Evolutionary conservation across 2,888 invertebrate species (phyloP).

Genomic region (Cactoblastis cactorum): DNA sequence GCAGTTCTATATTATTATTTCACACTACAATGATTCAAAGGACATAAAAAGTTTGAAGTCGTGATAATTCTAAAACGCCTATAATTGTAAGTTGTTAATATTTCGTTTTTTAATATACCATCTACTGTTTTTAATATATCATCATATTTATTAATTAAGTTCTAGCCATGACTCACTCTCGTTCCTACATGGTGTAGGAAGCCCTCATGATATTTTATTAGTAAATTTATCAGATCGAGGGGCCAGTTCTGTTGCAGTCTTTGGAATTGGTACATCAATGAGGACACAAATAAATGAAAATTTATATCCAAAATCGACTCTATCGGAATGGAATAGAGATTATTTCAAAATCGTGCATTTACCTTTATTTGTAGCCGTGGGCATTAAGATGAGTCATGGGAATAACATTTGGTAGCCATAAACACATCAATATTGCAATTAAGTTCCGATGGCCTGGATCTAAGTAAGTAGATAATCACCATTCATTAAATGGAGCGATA

Average conservation of each 20-base stretch:
- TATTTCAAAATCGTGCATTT: neutral
- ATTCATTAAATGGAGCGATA: constrained; percentile 46
- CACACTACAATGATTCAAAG: neutral
- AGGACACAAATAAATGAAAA: neutral
- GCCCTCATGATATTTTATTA: constrained; percentile 6
- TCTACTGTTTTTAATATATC: too few relatives aligned
- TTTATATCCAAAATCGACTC: neutral
- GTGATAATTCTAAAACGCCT: neutral
- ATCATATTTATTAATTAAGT: neutral
- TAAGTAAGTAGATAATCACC: constrained; percentile 40
- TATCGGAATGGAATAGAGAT: neutral
- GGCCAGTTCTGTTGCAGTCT: neutral
- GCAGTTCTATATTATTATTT: constrained; percentile 14
- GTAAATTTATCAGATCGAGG: constrained; percentile 10
- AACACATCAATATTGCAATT: constrained; percentile 25
- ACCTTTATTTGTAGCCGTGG: constrained; percentile 7
- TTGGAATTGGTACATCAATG: neutral
- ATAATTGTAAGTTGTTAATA: too few relatives aligned
- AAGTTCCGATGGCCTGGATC: constrained; percentile 51
- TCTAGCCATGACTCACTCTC: constrained; percentile 1
- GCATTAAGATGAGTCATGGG: constrained; percentile 29
- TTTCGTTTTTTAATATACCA: too few relatives aligned
- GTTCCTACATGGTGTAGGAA: neutral
- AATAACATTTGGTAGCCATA: constrained; percentile 21
- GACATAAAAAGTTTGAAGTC: neutral